Evolutionary conservation across 2,797 vertebrate genomes (phyloP).

Genomic region (Hozukius guyotensis): DNA sequence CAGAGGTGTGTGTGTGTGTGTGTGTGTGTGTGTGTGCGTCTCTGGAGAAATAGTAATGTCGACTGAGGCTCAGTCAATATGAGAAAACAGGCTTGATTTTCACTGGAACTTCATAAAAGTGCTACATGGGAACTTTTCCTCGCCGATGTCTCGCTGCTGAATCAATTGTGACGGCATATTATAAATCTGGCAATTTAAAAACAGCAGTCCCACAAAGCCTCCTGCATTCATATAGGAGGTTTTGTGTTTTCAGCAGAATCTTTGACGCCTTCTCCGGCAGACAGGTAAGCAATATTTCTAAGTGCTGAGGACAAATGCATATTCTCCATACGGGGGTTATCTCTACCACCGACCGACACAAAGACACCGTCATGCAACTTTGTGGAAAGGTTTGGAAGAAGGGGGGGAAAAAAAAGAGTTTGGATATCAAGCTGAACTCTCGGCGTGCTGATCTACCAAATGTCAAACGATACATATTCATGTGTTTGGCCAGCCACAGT

Average conservation of each 20-base stretch:
- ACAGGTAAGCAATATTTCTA: constrained; percentile 39
- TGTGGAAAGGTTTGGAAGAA: constrained; percentile 18
- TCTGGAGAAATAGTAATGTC: constrained; percentile 12
- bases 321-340: constrained; percentile 10
- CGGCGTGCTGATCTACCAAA: constrained; percentile 54
- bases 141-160: constrained; percentile 2
- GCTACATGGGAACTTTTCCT: constrained; percentile 29
- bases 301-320: constrained; percentile 30
- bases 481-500: constrained; percentile 46
- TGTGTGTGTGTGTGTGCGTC: not conserved
- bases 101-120: constrained; percentile 27
- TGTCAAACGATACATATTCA: constrained; percentile 73
- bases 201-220: not conserved
- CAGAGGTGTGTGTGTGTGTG: constrained; percentile 3
- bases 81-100: constrained; percentile 25
- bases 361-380: constrained; percentile 31
- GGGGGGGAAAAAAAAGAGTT: not conserved
- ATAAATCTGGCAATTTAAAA: constrained; percentile 30
- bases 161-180: constrained; percentile 30
- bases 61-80: constrained; percentile 20
- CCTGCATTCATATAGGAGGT: constrained; percentile 17
- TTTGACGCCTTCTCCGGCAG: not conserved
- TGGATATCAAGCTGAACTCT: constrained; percentile 49
- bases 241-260: constrained; percentile 59
- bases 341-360: constrained; percentile 24